A percentile compares a stretch with the other conserved stretches of the same genome.
Conservation (phyloP, 37 sponge, comb jelly and placozoan genomes). For the Aplysina aerophoba region DNA sequence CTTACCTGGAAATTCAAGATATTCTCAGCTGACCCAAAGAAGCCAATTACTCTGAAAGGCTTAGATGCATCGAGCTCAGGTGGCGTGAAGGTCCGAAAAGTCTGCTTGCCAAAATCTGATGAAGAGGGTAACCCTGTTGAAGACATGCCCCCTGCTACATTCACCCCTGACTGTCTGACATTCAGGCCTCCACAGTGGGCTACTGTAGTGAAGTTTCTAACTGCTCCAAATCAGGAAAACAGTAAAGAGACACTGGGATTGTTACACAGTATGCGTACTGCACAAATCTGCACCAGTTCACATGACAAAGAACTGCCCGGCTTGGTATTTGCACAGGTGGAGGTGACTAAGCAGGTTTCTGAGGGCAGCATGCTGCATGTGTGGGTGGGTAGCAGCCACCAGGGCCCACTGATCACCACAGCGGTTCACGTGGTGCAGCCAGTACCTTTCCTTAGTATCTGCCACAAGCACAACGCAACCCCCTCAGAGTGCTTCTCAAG, state of each 20-base stretch:
- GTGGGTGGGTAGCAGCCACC: slow-evolving; percentile 44
- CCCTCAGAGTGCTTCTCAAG: slow-evolving; percentile 75
- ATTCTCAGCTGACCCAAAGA: background rate
- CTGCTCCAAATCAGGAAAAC: too few species aligned
- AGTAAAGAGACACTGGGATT: too few species aligned
- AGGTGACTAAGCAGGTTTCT: background rate
- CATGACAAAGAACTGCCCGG: too few species aligned
- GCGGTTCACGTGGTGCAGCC: slow-evolving; percentile 57
- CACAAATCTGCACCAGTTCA: too few species aligned
- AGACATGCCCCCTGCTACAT: too few species aligned
- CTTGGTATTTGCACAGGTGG: background rate
- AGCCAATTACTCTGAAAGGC: background rate
- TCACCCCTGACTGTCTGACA: too few species aligned
- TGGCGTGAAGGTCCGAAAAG: background rate
- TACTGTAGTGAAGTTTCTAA: too few species aligned
- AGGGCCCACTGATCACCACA: slow-evolving; percentile 39
- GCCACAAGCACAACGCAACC: slow-evolving; percentile 62
- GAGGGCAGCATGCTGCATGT: slow-evolving; percentile 31
- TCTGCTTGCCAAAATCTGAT: background rate
- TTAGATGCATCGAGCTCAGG: background rate
- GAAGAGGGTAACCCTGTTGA: too few species aligned
- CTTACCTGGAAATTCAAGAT: slow-evolving; percentile 11
- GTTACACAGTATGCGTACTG: too few species aligned
- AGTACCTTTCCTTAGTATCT: slow-evolving; percentile 49
- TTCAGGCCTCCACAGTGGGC: too few species aligned